Conservation (phyloP, 2,113 vertebrate species). For the Prietella phreatophila region DNA sequence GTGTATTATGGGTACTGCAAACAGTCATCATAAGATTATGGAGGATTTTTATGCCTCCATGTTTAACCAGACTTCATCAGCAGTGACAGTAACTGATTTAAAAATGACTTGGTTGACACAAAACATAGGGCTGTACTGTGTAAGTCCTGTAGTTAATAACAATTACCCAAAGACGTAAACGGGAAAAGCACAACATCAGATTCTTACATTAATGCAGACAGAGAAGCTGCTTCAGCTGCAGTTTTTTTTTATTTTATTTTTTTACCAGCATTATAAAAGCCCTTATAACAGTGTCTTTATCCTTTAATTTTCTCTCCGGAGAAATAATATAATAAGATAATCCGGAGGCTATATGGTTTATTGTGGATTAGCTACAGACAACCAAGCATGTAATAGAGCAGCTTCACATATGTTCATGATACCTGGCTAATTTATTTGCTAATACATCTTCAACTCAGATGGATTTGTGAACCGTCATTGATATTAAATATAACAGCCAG, state of each 20-base stretch:
- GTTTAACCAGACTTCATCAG: background rate
- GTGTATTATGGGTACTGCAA: background rate
- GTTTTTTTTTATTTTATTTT: too few species aligned
- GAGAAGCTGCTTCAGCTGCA: background rate
- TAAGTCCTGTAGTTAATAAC: background rate
- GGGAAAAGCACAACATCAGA: background rate
- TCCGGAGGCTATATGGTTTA: background rate
- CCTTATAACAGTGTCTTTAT: background rate
- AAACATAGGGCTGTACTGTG: background rate
- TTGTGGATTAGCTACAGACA: background rate
- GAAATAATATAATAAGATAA: too few species aligned
- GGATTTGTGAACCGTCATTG: background rate
- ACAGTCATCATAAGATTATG: background rate
- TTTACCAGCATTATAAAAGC: background rate
- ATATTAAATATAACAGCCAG: background rate
- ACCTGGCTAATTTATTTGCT: background rate
- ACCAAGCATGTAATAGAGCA: background rate
- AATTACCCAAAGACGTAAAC: background rate
- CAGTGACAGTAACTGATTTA: background rate
- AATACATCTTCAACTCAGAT: background rate
- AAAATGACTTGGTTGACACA: background rate
- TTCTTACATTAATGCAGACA: background rate
- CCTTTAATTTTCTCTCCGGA: background rate
- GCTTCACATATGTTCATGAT: background rate
- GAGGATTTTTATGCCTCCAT: background rate